Base-by-base conservation (phyloP, 2,888 invertebrate genomes). In the Acanthosoma haemorrhoidale region DNA sequence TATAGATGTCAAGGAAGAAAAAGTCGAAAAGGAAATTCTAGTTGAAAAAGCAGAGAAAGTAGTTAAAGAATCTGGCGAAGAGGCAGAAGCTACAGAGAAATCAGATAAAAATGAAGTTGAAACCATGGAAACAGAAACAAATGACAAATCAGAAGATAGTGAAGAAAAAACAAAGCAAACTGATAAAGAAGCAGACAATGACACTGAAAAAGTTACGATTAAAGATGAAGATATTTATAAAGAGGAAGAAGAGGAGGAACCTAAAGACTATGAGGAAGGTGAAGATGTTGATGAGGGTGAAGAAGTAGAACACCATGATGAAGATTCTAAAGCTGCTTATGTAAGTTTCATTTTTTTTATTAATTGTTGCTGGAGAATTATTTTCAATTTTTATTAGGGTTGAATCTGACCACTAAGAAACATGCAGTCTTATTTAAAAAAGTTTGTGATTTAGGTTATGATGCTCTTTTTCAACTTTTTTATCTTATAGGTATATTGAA, bases 201-300 rank as follows among this genome's bases (percentile, higher is more conserved):
- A 78, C 76, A n/a, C 71, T 73, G 4, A 77, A 78, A 34, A 79
- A 78, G 32, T 70, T 31, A 29, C 16, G 9, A 51, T 70, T 43
- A 61, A 67, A 34, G 63, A 60, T 39, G 60, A 68, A 60, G 57
- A 34, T 63, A 69, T 39, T 29, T 38, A 66, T 16, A 58, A 70
- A 36, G 66, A 70, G 11, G 43, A 39, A 34, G 71, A 71, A 21
- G 59, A 71, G 13, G 60, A 66, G 32, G 61, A 71, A 11, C 36
- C 71, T 32, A 64, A 64, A 57, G 68, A 71, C 29, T 64, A 69
- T 29, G 63, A 68, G 51, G 70, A 68, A 69, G 59, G 57, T 16
- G 63, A 70, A 51, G 70, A 69, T 25, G 21, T 39, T 29, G 71
- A 63, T 38, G 61, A 38, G 34, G 43, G 41, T 3, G 69, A 67